Evolutionary conservation across 2,888 invertebrate species (phyloP).

Genomic region (Lysandra bellargus): DNA sequence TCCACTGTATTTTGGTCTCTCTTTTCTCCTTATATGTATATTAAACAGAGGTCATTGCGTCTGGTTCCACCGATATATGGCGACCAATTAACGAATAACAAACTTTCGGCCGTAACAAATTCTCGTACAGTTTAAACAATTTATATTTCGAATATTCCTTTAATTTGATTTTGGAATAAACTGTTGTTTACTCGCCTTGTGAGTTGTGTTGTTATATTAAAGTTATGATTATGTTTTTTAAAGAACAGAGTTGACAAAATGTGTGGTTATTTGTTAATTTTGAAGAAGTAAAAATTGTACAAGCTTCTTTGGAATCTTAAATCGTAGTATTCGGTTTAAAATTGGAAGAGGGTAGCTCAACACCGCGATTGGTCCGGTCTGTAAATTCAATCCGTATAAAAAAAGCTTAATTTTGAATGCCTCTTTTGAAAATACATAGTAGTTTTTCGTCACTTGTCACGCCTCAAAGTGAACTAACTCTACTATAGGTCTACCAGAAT

Average conservation of each 20-base stretch:
- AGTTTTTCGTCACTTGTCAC: too few species aligned
- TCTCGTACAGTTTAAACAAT: slow-evolving; percentile 79
- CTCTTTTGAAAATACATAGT: too few species aligned
- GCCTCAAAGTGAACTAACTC: too few species aligned
- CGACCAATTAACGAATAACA: slow-evolving; percentile 75
- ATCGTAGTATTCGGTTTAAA: too few species aligned
- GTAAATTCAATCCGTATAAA: too few species aligned
- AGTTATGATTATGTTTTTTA: slow-evolving; percentile 26
- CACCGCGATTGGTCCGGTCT: too few species aligned
- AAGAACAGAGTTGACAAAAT: neutral
- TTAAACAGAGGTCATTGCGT: neutral
- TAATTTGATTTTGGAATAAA: slow-evolving; percentile 63
- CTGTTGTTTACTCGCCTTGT: slow-evolving; percentile 40
- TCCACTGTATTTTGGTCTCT: slow-evolving; percentile 43
- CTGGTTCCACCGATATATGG: slow-evolving; percentile 51
- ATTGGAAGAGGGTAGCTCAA: too few species aligned
- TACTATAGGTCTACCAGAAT: too few species aligned
- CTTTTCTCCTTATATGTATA: slow-evolving; percentile 4
- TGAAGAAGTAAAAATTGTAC: too few species aligned
- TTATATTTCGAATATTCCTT: slow-evolving; percentile 65
- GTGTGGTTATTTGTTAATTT: too few species aligned
- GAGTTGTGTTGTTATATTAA: neutral
- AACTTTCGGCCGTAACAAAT: slow-evolving; percentile 73
- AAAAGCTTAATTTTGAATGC: too few species aligned
- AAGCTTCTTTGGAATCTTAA: too few species aligned